Conservation (phyloP, 2,888 invertebrate species). For the Tetragonisca angustula region DNA sequence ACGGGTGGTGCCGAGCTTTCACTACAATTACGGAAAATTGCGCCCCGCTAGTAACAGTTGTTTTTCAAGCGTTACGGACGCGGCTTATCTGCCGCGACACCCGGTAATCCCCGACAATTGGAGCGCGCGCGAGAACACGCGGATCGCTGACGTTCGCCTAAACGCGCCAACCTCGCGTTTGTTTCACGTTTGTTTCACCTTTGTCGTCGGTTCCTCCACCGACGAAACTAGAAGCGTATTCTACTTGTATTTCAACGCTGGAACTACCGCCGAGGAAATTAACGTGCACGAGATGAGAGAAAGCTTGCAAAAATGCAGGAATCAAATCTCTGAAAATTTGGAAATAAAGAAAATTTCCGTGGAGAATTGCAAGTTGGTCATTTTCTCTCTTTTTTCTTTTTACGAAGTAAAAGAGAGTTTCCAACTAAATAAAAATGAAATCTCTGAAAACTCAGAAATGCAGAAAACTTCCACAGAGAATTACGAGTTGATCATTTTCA, state of each 20-base stretch:
- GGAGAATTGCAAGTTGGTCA: too few relatives aligned
- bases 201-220: not conserved
- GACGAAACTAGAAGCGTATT: not conserved
- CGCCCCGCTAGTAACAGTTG: slow-evolving; percentile 78
- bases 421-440: not conserved
- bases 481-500: too few relatives aligned
- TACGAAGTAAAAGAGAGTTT: not conserved
- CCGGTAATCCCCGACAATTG: slow-evolving; percentile 58
- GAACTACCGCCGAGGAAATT: too few relatives aligned
- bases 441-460: too few relatives aligned
- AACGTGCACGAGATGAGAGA: too few relatives aligned
- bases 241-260: not conserved
- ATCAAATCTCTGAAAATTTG: too few relatives aligned
- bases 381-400: too few relatives aligned
- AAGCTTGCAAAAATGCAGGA: too few relatives aligned
- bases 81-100: slow-evolving; percentile 54
- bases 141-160: slow-evolving; percentile 5
- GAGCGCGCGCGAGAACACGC: slow-evolving; percentile 33
- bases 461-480: too few relatives aligned
- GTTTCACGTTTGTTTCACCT: not conserved
- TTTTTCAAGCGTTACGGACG: slow-evolving; percentile 64
- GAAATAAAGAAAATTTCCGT: too few relatives aligned
- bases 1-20: slow-evolving; percentile 76
- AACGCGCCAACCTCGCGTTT: not conserved
- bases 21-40: slow-evolving; percentile 82